Evolutionary conservation across 92 coral and sea anemone genomes (phyloP).

Genomic region (Porites lobata): DNA sequence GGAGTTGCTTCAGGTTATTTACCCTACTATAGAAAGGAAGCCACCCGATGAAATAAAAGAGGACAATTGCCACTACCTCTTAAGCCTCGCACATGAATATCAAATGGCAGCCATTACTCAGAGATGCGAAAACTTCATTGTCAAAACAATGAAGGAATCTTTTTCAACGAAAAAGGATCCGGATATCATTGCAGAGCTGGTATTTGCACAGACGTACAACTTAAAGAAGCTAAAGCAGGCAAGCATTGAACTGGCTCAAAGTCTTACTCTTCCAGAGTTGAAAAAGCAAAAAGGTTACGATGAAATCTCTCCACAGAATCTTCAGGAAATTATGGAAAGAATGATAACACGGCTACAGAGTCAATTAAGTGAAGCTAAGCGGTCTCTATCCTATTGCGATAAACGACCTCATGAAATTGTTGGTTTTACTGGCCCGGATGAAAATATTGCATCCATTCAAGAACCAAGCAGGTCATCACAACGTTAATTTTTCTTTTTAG

Average conservation of each 20-base stretch:
- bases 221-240: neutral
- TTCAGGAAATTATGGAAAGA: neutral
- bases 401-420: too few relatives aligned
- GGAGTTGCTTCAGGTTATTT: neutral
- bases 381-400: too few relatives aligned
- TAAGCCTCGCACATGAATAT: neutral
- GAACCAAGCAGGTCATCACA: too few relatives aligned
- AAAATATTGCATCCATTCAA: too few relatives aligned
- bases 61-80: neutral
- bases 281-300: neutral
- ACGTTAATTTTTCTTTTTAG: too few relatives aligned
- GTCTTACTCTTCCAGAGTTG: neutral
- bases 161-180: too few relatives aligned
- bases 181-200: neutral
- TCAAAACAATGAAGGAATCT: neutral
- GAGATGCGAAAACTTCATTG: neutral
- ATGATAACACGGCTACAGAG: neutral
- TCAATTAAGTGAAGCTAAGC: neutral
- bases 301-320: neutral
- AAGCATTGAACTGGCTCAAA: neutral
- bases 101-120: constrained; percentile 2
- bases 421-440: too few relatives aligned
- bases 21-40: neutral
- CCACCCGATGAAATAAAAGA: neutral
- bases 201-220: neutral